These are phyloP conservation scores for Brachyalestes nurse DNA, from an alignment of 2,797 vertebrate genomes.

Conservation along the genomic window DNA sequence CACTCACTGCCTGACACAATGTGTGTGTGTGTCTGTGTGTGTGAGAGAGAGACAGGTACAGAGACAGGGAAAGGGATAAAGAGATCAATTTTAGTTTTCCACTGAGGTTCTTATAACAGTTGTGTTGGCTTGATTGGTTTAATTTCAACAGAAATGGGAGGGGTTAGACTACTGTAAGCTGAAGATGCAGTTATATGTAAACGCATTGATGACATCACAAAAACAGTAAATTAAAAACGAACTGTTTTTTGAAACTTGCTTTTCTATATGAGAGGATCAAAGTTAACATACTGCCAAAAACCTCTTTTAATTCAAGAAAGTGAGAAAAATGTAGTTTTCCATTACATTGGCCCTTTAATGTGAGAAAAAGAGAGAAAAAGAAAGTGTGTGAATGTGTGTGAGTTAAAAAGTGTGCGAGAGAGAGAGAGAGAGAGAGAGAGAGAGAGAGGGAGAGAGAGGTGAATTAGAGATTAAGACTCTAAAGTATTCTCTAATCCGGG, in stretches of 20 bases:
- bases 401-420: constrained; percentile 35
- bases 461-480: constrained; percentile 79
- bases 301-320: background rate
- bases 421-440: background rate
- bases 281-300: too few species aligned
- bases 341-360: background rate
- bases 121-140: background rate
- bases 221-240: too few species aligned
- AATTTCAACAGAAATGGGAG: background rate
- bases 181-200: too few species aligned
- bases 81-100: background rate
- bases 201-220: too few species aligned
- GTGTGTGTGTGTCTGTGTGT: constrained; percentile 2
- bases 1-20: constrained; percentile 46
- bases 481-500: constrained; percentile 76
- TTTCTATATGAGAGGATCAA: too few species aligned
- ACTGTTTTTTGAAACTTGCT: too few species aligned
- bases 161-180: background rate
- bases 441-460: constrained; percentile 41
- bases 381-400: constrained; percentile 6
- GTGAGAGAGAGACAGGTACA: background rate
- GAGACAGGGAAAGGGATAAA: background rate
- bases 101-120: background rate
- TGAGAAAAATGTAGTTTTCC: background rate
- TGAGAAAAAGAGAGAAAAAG: background rate